These are phyloP conservation scores for Rhagonycha lutea DNA, from an alignment of 2,888 invertebrate species.

Conservation along the genomic window DNA sequence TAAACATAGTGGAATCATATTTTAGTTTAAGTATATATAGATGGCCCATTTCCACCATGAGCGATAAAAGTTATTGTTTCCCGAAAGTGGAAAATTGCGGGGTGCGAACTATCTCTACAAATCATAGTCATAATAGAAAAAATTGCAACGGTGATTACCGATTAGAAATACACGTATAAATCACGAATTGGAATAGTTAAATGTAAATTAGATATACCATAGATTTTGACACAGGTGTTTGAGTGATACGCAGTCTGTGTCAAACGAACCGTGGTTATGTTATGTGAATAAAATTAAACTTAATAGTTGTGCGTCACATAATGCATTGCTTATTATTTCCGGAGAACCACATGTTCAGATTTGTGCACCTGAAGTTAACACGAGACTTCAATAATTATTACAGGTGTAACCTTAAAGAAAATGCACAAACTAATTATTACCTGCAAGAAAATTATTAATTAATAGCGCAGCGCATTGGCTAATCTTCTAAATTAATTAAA, in stretches of 20 bases:
- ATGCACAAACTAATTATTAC: slow-evolving; percentile 5
- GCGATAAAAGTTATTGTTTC: neutral
- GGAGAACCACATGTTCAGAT: slow-evolving; percentile 42
- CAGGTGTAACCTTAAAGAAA: slow-evolving; percentile 15
- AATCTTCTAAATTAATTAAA: neutral
- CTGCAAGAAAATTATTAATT: neutral
- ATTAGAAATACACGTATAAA: slow-evolving; percentile 2
- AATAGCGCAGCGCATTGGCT: neutral
- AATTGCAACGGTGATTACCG: neutral
- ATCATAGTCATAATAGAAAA: neutral
- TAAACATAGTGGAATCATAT: neutral
- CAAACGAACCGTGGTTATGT: slow-evolving; percentile 26
- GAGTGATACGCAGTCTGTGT: slow-evolving; percentile 23
- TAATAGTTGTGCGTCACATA: slow-evolving; percentile 30
- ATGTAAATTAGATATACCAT: slow-evolving; percentile 20
- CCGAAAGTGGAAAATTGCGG: too few species aligned
- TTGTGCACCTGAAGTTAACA: slow-evolving; percentile 33
- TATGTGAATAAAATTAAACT: slow-evolving; percentile 39
- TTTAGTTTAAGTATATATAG: neutral
- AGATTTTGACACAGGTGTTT: slow-evolving; percentile 29
- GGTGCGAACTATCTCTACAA: too few species aligned
- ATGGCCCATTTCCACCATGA: neutral
- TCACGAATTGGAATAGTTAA: slow-evolving; percentile 15
- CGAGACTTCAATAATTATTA: slow-evolving; percentile 22
- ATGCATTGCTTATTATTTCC: slow-evolving; percentile 34